Evolutionary conservation across 1,140 invertebrate species (phyloP).

Genomic region (Zaprionus africanus): DNA sequence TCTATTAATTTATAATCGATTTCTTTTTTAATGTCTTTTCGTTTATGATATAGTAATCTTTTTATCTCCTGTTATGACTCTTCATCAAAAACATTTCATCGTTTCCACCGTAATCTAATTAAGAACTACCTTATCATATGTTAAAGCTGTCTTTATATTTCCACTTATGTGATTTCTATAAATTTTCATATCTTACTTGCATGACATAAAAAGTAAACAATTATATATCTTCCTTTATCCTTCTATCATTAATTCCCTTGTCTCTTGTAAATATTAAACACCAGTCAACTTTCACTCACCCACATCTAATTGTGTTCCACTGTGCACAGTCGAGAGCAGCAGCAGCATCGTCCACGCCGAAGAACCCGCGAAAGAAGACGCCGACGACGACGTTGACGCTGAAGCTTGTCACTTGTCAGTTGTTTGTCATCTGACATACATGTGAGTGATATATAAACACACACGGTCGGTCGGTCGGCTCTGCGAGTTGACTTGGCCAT

Average conservation of each 20-base stretch:
- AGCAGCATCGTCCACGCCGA: conserved; percentile 44
- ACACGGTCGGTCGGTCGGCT: conserved; percentile 47
- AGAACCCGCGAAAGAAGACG: conserved; percentile 28
- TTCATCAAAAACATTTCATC: too few species aligned
- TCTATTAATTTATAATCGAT: too few species aligned
- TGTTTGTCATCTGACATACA: conserved; percentile 82
- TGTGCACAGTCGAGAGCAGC: conserved; percentile 29
- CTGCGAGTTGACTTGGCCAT: conserved; percentile 54
- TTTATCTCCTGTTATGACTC: background rate
- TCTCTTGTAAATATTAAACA: conserved; percentile 9
- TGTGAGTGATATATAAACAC: conserved; percentile 83
- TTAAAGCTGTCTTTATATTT: background rate
- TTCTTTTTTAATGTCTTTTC: too few species aligned
- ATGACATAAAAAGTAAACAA: background rate
- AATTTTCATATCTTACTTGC: too few species aligned
- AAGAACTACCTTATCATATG: too few species aligned
- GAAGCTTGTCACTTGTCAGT: conserved; percentile 82
- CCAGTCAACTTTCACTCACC: conserved; percentile 3
- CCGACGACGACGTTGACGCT: conserved; percentile 56
- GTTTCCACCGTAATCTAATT: too few species aligned
- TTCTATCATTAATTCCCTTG: background rate
- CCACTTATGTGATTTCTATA: background rate
- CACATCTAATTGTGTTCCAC: conserved; percentile 29
- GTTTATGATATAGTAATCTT: too few species aligned
- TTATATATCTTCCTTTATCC: background rate